These are phyloP conservation scores for Clarias macrocephalus DNA, from an alignment of 2,113 vertebrate species.

Conservation along the genomic window DNA sequence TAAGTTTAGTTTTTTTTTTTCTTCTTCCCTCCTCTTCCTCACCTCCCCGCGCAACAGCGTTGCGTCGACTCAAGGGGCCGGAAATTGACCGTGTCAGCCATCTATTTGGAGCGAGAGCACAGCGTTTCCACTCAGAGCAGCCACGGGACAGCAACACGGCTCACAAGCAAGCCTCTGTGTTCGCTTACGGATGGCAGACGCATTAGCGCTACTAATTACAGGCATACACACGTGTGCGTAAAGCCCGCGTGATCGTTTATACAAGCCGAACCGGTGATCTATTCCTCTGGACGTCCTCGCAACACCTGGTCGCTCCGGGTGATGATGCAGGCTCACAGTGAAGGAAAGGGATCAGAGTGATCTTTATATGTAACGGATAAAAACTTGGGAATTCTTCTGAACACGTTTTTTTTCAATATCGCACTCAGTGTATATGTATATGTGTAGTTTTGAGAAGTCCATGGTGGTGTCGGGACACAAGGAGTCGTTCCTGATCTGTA, in stretches of 20 bases:
- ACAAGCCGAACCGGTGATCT: no score
- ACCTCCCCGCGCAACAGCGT: neutral
- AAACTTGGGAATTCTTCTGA: neutral
- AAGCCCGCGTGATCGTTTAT: neutral
- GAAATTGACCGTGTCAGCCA: constrained; percentile 49
- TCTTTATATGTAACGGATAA: neutral
- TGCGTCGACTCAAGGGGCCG: neutral
- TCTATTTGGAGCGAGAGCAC: constrained; percentile 5
- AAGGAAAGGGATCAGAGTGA: neutral
- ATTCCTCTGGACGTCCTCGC: neutral
- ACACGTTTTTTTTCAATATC: neutral
- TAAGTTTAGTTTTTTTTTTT: no score
- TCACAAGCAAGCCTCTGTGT: constrained; percentile 26
- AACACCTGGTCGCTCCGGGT: neutral
- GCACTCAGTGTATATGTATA: neutral
- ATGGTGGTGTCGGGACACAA: neutral
- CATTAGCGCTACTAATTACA: neutral
- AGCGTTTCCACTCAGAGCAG: neutral
- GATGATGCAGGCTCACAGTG: neutral
- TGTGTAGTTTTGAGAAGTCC: neutral
- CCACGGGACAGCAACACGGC: neutral
- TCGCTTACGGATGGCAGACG: neutral
- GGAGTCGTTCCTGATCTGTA: neutral
- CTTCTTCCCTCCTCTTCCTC: constrained; percentile 27
- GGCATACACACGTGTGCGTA: neutral